A percentile compares a stretch with the other conserved stretches of the same genome.
These are phyloP conservation scores for Meteorus cinctellus DNA, from an alignment of 2,888 invertebrate genomes.

Conservation along the genomic window DNA sequence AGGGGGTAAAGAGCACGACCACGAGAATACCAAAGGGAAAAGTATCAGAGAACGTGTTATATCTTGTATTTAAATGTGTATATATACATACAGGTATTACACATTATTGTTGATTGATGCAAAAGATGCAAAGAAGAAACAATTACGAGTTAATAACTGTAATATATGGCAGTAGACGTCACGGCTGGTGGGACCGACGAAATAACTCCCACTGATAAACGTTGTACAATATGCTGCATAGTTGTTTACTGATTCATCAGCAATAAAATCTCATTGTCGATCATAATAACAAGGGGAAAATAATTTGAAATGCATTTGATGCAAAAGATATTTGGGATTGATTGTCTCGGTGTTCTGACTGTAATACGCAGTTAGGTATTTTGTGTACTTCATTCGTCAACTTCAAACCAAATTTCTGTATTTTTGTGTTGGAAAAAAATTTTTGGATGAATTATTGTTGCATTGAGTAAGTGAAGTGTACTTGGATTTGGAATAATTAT, in stretches of 20 bases:
- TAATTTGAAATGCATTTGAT: neutral
- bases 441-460: too few species aligned
- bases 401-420: too few species aligned
- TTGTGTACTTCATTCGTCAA: too few species aligned
- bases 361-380: neutral
- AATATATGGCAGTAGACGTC: constrained; percentile 57
- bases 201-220: constrained; percentile 34
- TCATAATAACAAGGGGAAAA: constrained; percentile 1
- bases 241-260: neutral
- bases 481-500: too few species aligned
- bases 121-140: constrained; percentile 52
- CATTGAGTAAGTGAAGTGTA: too few species aligned
- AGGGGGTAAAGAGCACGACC: neutral
- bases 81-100: neutral
- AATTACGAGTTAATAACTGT: constrained; percentile 68
- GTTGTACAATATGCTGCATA: neutral
- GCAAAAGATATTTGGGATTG: neutral
- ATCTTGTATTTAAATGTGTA: neutral
- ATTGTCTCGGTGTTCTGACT: neutral
- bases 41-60: neutral
- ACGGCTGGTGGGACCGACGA: constrained; percentile 55
- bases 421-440: too few species aligned
- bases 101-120: neutral
- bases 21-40: neutral
- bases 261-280: constrained; percentile 13